Evolutionary conservation across 1,140 invertebrate genomes (phyloP), one percentile per base, ranked within the genome.

Genomic region (Cyrtorhinus lividipennis): DNA sequence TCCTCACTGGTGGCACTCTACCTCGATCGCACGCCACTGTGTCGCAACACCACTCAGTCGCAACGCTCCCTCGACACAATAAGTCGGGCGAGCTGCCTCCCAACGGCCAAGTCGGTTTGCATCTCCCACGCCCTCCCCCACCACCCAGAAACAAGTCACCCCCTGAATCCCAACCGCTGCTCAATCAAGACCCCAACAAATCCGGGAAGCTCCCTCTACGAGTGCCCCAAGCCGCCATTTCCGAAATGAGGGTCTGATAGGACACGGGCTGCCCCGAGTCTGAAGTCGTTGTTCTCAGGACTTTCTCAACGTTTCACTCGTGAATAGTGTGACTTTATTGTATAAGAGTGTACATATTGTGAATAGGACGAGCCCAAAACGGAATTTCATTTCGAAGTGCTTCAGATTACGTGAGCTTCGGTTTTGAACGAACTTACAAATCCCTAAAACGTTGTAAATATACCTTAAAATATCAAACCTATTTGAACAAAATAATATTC

Each of bases 211-310:
- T 58, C 0, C 64, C 71, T 53, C 72, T 75, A 65, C 79, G 83
- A 67, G 78, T 86, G 62, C 84, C 84, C 38, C 84, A 86, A 70
- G 83, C 84, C 24, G 82, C 84, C 15, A 87, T 88, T 74, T 85
- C 82, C 60, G 86, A 88, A 75, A 89, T 88, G 86, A 80, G 86
- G 68, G 86, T 88, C 82, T 89, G 86, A 89, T 68, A 62, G 27
- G 23, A 59, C 22, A 8, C 27, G 60, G 18, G 24, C 38, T n/a
- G 2, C 38, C 2, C 30, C 18, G 46, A 46, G 13, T 24, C 56
- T 13, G 22, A 58, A 24, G 13, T 24, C 25, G 3, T 58, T 20
- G 22, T 8, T 26, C 56, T 24, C 56, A 24, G 13, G 13, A 58
- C 22, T 58, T 58, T 58, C 25, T 58, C 25, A 20, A 12, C n/a